Conservation (phyloP, 1,140 invertebrate genomes). For the Lysiphlebus fabarum region DNA sequence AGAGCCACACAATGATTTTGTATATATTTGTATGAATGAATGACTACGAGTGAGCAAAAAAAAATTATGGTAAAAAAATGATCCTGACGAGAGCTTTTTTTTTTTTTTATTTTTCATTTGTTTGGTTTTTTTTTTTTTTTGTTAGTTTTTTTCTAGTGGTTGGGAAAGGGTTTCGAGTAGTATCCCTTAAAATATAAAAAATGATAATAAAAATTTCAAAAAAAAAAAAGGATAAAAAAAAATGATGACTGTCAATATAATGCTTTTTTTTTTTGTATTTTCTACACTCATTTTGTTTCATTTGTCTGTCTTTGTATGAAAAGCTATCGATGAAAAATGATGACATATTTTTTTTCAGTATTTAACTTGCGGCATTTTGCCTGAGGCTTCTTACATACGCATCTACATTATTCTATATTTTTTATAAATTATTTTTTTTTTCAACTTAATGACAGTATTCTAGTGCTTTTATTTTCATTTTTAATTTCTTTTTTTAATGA, state of each 20-base stretch:
- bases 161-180: slow-evolving; percentile 13
- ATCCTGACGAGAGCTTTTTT: neutral
- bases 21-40: slow-evolving; percentile 29
- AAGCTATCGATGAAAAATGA: slow-evolving; percentile 55
- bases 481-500: slow-evolving; percentile 16
- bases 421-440: slow-evolving; percentile 26
- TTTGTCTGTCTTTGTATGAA: slow-evolving; percentile 46
- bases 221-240: too few species aligned
- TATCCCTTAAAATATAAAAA: slow-evolving; percentile 5
- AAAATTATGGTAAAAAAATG: slow-evolving; percentile 16
- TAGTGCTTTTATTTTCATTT: slow-evolving; percentile 11
- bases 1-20: slow-evolving; percentile 51
- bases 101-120: too few species aligned
- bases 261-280: slow-evolving; percentile 8
- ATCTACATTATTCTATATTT: slow-evolving; percentile 21
- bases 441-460: slow-evolving; percentile 14
- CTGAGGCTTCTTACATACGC: slow-evolving; percentile 17
- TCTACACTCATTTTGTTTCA: slow-evolving; percentile 8
- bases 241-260: too few species aligned
- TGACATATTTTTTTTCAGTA: slow-evolving; percentile 54
- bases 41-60: slow-evolving; percentile 19
- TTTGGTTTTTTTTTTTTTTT: too few species aligned
- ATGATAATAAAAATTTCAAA: too few species aligned
- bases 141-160: slow-evolving; percentile 4
- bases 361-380: slow-evolving; percentile 41